Evolutionary conservation across 2,113 vertebrate genomes (phyloP).

Genomic region (Actenoides lindsayi): DNA sequence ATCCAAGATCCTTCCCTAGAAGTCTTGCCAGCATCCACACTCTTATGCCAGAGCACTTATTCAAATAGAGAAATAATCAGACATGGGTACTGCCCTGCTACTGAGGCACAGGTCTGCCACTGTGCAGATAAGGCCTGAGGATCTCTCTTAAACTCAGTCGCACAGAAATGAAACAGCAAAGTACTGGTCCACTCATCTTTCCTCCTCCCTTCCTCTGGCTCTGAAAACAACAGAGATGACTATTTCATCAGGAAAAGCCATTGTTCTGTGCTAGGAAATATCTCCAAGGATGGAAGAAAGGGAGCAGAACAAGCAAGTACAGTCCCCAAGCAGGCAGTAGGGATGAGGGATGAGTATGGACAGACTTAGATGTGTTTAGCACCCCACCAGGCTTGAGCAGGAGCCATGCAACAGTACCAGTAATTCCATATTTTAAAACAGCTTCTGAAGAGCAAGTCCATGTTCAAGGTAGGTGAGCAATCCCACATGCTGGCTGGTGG

Average conservation of each 20-base stretch:
- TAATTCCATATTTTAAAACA: background rate
- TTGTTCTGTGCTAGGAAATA: background rate
- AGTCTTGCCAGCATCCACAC: slow-evolving; percentile 15
- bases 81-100: background rate
- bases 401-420: background rate
- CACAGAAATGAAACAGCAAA: background rate
- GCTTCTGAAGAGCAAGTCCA: background rate
- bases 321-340: background rate
- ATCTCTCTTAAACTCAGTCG: background rate
- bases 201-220: background rate
- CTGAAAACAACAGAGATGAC: background rate
- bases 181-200: background rate
- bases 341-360: accelerated
- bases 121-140: background rate
- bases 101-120: background rate
- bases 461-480: background rate
- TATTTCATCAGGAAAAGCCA: background rate
- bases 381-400: background rate
- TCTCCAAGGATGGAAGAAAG: background rate
- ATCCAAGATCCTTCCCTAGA: background rate
- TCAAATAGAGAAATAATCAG: slow-evolving; percentile 26
- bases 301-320: background rate
- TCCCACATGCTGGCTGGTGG: accelerated
- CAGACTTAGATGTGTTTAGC: background rate
- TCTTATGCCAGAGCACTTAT: slow-evolving; percentile 3